Evolutionary conservation across 2,888 invertebrate species (phyloP), one percentile per base, ranked within the genome.

Genomic region (Acleris sparsana): DNA sequence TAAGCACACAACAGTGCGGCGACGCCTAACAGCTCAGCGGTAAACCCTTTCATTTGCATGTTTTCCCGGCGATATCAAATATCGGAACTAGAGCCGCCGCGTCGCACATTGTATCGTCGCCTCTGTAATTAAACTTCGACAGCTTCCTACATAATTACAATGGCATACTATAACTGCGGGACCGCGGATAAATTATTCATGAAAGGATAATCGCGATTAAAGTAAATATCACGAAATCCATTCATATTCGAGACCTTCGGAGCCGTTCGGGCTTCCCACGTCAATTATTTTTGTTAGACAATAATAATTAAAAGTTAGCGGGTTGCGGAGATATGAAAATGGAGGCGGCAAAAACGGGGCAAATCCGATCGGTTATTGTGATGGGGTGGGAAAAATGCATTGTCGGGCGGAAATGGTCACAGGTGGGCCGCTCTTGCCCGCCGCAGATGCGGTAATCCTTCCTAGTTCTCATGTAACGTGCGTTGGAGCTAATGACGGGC

Each of bases 41-140:
- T 71, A 70, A 75, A 81, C 80, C 87, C 84, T 84, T 84, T 84
- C 84, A 89, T 89, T 89, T 88, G 82, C 88, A 89, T 89, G 84
- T 89, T 87, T 88, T 86, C 81, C 80, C 74, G 70, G 73, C 78
- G 78, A 82, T 86, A 86, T 84, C 85, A 87, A 88, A 88, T 88
- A 87, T 82, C 83, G 78, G 71, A 66, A 71, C 73, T 69, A 57
- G 70, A 64, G 70, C 70, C 75, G 70, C 71, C 70, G 76, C 78
- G 78, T 76, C 76, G 75, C 76, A 71, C 73, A 70, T 75, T 79
- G 77, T 76, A 78, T 76, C 75, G 75, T 72, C 75, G 71, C 76
- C 75, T 77, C 75, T 76, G 77, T 85, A 83, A 86, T 86, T 82
- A 84, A 79, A 78, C 77, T 79, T 81, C 79, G 79, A 80, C 77